phyloP scores from a whole-genome alignment of 2,113 vertebrate genomes.

The Eubucco bourcierii region DNA sequence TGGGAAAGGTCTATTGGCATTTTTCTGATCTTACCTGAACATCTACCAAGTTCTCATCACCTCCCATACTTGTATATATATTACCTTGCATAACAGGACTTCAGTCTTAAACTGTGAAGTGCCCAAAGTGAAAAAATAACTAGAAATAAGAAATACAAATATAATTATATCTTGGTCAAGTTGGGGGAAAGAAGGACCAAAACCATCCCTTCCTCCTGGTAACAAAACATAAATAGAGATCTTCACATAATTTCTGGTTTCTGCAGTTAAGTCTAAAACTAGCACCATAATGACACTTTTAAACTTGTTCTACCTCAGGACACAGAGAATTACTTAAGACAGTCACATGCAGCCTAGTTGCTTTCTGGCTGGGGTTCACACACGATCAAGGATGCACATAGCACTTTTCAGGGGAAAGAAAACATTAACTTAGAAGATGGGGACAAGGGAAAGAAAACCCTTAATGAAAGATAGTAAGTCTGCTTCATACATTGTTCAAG shows the following conservation, averaged over 20 bases:
- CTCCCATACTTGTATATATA: not conserved
- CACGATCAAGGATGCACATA: not conserved
- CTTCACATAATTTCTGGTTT: not conserved
- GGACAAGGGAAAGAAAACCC: not conserved
- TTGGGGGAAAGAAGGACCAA: not conserved
- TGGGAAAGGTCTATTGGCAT: not conserved
- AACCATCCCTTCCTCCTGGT: not conserved
- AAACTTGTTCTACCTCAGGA: not conserved
- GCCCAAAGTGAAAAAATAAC: slow-evolving; percentile 24
- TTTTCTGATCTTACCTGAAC: slow-evolving; percentile 20
- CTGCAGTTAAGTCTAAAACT: not conserved
- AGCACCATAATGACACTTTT: not conserved
- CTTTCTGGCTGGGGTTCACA: not conserved
- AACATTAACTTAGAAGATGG: not conserved
- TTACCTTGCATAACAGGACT: not conserved
- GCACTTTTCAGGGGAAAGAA: not conserved
- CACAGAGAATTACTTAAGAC: not conserved
- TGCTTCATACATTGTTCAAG: not conserved
- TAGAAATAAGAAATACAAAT: slow-evolving; percentile 5
- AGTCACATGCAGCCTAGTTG: not conserved
- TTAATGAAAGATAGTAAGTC: not conserved
- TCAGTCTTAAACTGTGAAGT: slow-evolving; percentile 19
- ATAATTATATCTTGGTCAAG: not conserved
- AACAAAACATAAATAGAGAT: not conserved
- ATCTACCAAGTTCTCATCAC: slow-evolving; percentile 29